Conservation (phyloP, 2,113 vertebrate species). For the Ancistrus triradiatus region DNA sequence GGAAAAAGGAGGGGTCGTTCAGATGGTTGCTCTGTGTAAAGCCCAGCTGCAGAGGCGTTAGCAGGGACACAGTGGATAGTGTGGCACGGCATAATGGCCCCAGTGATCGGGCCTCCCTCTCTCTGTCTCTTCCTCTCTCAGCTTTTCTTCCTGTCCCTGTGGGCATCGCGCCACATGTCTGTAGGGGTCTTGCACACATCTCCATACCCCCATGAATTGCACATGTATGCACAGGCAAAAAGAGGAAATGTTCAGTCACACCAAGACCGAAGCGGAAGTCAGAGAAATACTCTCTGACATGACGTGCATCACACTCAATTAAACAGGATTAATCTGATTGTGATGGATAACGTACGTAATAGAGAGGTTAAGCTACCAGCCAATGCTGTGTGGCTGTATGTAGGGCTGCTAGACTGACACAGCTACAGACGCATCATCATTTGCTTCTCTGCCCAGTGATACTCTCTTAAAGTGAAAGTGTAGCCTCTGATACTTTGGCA, state of each 20-base stretch:
- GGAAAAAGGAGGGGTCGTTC: conserved; percentile 8
- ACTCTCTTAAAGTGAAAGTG: conserved; percentile 41
- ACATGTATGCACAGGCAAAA: neutral
- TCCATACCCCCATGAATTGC: conserved; percentile 15
- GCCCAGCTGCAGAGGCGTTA: conserved; percentile 40
- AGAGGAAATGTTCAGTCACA: conserved; percentile 21
- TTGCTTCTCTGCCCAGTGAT: conserved; percentile 38
- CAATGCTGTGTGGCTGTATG: conserved; percentile 17
- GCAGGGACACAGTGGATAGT: conserved; percentile 47
- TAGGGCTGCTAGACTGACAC: conserved; percentile 17
- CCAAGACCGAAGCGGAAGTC: conserved; percentile 11
- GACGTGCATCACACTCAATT: neutral
- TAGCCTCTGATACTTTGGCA: conserved; percentile 18
- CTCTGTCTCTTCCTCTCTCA: conserved; percentile 34
- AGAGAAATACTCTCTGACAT: conserved; percentile 13
- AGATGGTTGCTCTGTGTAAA: conserved; percentile 23
- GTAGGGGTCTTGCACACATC: conserved; percentile 33
- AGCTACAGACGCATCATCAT: conserved; percentile 32
- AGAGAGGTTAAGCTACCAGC: neutral
- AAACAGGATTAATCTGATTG: neutral
- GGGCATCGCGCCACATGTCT: conserved; percentile 52
- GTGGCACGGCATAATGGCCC: conserved; percentile 59
- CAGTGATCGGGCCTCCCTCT: conserved; percentile 60
- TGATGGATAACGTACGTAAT: neutral
- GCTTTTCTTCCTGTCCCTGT: conserved; percentile 63